Conservation (phyloP, 1,140 invertebrate species). For the Uloborus diversus region DNA sequence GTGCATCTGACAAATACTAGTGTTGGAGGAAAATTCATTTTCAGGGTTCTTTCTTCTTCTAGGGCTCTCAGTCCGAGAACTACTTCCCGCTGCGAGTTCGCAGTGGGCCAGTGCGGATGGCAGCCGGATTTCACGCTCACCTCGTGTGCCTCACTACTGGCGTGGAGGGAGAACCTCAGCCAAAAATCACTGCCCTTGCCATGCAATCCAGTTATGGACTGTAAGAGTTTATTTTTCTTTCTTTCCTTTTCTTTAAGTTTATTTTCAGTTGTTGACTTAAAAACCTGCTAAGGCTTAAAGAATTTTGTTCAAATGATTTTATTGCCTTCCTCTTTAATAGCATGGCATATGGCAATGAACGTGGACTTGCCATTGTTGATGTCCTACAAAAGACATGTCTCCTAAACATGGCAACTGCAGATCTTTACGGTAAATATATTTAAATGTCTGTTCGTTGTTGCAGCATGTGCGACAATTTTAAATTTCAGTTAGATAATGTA, state of each 20-base stretch:
- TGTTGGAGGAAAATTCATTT: no score
- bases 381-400: slow-evolving; percentile 90
- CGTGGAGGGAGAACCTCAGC: slow-evolving; percentile 79
- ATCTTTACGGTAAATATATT: slow-evolving; percentile 79
- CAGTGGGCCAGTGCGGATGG: slow-evolving; percentile 79
- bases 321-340: slow-evolving; percentile 70
- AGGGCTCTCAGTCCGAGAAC: slow-evolving; percentile 35
- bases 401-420: slow-evolving; percentile 76
- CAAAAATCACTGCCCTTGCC: slow-evolving; percentile 86
- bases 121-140: slow-evolving; percentile 94
- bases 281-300: neutral
- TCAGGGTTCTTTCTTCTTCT: no score
- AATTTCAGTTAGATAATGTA: no score
- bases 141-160: slow-evolving; percentile 91
- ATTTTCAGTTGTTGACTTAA: neutral
- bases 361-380: slow-evolving; percentile 92
- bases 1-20: no score
- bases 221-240: slow-evolving; percentile 73
- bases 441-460: no score
- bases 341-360: slow-evolving; percentile 95
- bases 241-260: neutral
- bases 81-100: slow-evolving; percentile 71
- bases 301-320: neutral
- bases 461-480: no score
- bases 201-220: slow-evolving; percentile 96